phyloP scores from a whole-genome alignment of 2,888 invertebrate species.

The Cosmia pyralina region DNA sequence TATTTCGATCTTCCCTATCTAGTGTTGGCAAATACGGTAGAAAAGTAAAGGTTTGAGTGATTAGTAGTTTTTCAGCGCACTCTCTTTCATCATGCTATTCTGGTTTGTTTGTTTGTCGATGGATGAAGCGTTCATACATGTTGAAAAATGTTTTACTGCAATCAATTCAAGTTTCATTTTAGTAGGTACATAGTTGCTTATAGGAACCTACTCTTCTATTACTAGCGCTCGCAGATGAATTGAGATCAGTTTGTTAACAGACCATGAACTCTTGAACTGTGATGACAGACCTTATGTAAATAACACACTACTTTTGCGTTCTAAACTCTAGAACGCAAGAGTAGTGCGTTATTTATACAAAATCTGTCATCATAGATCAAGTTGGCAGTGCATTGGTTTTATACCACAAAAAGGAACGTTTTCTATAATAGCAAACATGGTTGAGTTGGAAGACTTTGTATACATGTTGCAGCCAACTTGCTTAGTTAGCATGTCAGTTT shows the following conservation, averaged over 20 bases:
- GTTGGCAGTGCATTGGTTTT: not conserved
- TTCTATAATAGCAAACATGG: too few relatives aligned
- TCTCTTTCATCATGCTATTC: conserved; percentile 5
- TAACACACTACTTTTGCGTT: too few relatives aligned
- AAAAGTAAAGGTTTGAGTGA: too few relatives aligned
- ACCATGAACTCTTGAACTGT: too few relatives aligned
- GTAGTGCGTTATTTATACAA: not conserved
- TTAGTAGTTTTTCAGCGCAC: conserved; percentile 2
- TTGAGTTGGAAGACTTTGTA: not conserved
- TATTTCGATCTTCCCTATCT: not conserved
- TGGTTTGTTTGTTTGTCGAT: conserved; percentile 24
- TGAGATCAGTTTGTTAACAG: not conserved
- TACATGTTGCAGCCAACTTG: too few relatives aligned
- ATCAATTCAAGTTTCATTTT: conserved; percentile 12
- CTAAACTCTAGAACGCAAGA: not conserved
- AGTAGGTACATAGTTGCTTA: not conserved
- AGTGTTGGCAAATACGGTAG: too few relatives aligned
- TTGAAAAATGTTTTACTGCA: conserved; percentile 18
- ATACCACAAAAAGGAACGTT: not conserved
- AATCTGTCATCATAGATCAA: not conserved
- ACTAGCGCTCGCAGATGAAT: not conserved
- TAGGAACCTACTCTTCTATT: not conserved
- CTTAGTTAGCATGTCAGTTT: too few relatives aligned
- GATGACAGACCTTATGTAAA: too few relatives aligned
- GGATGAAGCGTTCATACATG: conserved; percentile 10